Evolutionary conservation across 2,113 vertebrate genomes (phyloP).

Genomic region (Danio rerio): DNA sequence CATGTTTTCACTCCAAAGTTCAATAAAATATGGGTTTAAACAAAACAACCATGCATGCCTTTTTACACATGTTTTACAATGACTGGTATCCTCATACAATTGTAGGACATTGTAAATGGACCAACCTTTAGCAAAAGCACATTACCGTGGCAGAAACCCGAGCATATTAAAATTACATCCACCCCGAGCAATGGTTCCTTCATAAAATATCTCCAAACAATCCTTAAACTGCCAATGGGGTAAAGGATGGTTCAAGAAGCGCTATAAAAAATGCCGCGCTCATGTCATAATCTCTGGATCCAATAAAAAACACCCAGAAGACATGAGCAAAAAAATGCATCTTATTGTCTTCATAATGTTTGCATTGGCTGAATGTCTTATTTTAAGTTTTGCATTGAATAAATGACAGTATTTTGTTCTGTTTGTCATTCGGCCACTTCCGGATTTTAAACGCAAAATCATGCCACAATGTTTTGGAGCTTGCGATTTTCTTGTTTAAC

Average conservation of each 20-base stretch:
- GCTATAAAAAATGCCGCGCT: constrained; percentile 7
- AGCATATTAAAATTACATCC: constrained; percentile 22
- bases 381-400: no score
- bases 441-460: no score
- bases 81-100: not conserved
- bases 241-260: not conserved
- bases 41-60: not conserved
- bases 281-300: constrained; percentile 27
- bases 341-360: not conserved
- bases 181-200: constrained; percentile 17
- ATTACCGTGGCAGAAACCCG: constrained; percentile 4
- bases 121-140: constrained; percentile 22
- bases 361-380: not conserved
- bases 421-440: no score
- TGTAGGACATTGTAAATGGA: constrained; percentile 2
- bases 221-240: constrained; percentile 20
- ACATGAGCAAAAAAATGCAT: not conserved
- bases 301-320: constrained; percentile 9
- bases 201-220: constrained; percentile 26
- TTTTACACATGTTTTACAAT: not conserved
- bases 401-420: no score
- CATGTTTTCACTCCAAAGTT: not conserved
- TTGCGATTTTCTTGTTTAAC: no score
- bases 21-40: not conserved
- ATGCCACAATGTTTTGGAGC: no score